phyloP scores from a whole-genome alignment of 2,113 vertebrate species.

The Arothron firmamentum region DNA sequence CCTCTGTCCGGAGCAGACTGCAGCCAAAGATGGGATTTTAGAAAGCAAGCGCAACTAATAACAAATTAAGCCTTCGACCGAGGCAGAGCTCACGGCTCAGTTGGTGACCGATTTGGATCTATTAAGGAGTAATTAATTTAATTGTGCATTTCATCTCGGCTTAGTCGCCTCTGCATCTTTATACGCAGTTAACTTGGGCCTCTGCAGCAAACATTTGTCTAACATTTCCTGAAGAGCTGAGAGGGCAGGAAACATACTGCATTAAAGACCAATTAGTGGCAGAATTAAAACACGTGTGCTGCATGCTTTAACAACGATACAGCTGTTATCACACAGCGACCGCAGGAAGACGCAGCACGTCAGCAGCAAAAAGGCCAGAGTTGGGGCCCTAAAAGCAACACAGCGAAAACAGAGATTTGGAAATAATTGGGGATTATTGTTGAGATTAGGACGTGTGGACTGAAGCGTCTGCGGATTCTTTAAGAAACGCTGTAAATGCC shows the following conservation, averaged over 20 bases:
- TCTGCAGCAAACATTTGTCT: slow-evolving; percentile 62
- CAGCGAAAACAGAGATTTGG: background rate
- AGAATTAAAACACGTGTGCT: slow-evolving; percentile 26
- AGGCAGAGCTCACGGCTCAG: slow-evolving; percentile 41
- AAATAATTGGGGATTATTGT: slow-evolving; percentile 7
- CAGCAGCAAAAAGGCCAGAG: too few relatives aligned
- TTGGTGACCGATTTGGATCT: slow-evolving; percentile 54
- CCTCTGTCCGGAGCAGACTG: slow-evolving; percentile 54
- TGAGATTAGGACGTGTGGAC: slow-evolving; percentile 5
- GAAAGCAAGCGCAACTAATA: slow-evolving; percentile 59
- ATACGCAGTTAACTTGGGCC: slow-evolving; percentile 26
- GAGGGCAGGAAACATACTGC: slow-evolving; percentile 58
- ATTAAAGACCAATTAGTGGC: slow-evolving; percentile 44
- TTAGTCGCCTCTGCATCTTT: slow-evolving; percentile 35
- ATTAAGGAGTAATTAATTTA: slow-evolving; percentile 61
- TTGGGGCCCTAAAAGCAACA: background rate
- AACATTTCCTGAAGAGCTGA: slow-evolving; percentile 62
- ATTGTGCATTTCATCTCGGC: slow-evolving; percentile 51
- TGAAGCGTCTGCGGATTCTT: slow-evolving; percentile 17
- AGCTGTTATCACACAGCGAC: too few relatives aligned
- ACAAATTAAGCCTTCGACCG: slow-evolving; percentile 57
- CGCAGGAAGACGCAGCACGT: too few relatives aligned
- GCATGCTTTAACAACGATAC: too few relatives aligned
- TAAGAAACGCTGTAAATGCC: slow-evolving; percentile 21
- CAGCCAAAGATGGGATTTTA: slow-evolving; percentile 60